Conservation (phyloP, 2,888 invertebrate genomes). For the Chloroclystis v-ata region DNA sequence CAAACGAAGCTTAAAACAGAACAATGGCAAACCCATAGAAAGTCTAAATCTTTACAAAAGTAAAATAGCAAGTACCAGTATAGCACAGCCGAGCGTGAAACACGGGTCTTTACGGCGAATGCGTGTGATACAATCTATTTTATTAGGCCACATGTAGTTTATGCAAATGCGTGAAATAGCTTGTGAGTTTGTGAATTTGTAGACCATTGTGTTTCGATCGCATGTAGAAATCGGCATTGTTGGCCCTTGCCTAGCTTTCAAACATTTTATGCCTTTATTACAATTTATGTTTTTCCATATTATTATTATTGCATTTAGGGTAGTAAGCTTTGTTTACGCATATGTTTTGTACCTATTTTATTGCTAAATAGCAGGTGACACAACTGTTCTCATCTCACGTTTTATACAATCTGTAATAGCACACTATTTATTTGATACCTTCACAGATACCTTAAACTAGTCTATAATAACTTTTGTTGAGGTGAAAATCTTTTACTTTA, state of each 20-base stretch:
- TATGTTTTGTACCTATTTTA: too few species aligned
- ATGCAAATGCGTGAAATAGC: slow-evolving; percentile 55
- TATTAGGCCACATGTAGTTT: slow-evolving; percentile 40
- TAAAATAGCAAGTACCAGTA: slow-evolving; percentile 5
- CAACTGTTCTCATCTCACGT: too few species aligned
- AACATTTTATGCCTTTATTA: slow-evolving; percentile 1
- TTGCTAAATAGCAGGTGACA: too few species aligned
- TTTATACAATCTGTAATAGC: too few species aligned
- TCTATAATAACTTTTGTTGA: too few species aligned
- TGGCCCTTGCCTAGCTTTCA: slow-evolving; percentile 7
- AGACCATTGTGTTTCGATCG: slow-evolving; percentile 25
- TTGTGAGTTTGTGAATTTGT: slow-evolving; percentile 24
- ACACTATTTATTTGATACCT: too few species aligned
- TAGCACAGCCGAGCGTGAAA: slow-evolving; percentile 45
- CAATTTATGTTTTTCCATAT: too few species aligned
- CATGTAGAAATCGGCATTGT: slow-evolving; percentile 22
- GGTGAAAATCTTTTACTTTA: too few species aligned
- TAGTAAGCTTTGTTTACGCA: too few species aligned
- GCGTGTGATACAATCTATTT: slow-evolving; percentile 42
- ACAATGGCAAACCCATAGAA: neutral
- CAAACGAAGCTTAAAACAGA: too few species aligned
- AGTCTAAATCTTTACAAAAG: slow-evolving; percentile 5
- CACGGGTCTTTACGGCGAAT: slow-evolving; percentile 43
- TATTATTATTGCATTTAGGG: too few species aligned
- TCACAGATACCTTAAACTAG: too few species aligned